Evolutionary conservation across 1,140 invertebrate genomes (phyloP), one percentile per base, ranked within the genome.

Genomic region (Lordiphosa clarofinis): DNA sequence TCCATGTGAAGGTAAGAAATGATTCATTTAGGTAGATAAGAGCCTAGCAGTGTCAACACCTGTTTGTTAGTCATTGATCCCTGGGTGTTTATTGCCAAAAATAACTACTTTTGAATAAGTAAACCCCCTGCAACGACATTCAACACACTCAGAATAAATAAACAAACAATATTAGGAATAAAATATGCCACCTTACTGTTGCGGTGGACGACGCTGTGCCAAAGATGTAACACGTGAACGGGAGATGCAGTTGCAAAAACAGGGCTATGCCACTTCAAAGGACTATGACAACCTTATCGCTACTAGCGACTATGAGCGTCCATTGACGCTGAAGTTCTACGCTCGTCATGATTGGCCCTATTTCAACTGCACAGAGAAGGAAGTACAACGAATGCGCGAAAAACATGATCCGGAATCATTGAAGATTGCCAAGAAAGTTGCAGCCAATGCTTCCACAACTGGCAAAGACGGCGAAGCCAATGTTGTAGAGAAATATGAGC

Each of bases 261-360:
- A 28, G 3, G 31, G 6, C 6, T 8, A 44, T 2, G 21, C 7
- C 38, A 1, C 19, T n/a, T 11, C 10, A 11, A 2, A 31, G 19
- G 4, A 10, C n/a, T 5, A 44, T 12, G 48, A 58, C 19, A 7
- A 37, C 5, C 6, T 53, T 15, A 68, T 57, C 6, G 56, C 50
- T 0, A 43, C 42, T 11, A 6, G 68, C 1, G 73, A 72, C 0
- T 58, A 63, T 31, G 68, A 67, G 12, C 40, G 39, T 6, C 76
- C 71, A 7, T 31, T 82, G 40, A 42, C 76, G 0, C 37, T 81
- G 2, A 81, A 81, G 37, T 82, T 82, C 12, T 81, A 81, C 37
- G 76, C 76, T 1, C 76, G 76, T 0, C 76, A 81, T 46, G 76
- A 81, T 57, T 72, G 71, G 71, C 61, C 61, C 0, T 81, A 81